Percentiles rank a stretch among this genome's conserved stretches.
Evolutionary conservation across 2,797 vertebrate species (phyloP).

Genomic region (Tenualosa ilisha): DNA sequence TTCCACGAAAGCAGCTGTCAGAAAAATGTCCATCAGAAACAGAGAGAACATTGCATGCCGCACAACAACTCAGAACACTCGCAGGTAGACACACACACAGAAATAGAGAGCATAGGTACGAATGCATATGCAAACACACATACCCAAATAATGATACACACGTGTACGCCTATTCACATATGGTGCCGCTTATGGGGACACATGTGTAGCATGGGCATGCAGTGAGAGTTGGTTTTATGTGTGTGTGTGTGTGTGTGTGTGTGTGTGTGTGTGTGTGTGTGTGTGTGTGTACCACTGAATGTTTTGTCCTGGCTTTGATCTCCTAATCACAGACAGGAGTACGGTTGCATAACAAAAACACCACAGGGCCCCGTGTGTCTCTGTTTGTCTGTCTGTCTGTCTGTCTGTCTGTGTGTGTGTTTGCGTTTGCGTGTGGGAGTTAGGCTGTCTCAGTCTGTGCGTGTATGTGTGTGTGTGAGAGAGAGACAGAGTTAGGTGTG

Average conservation of each 20-base stretch:
- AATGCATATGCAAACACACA: background rate
- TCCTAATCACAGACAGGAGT: conserved; percentile 36
- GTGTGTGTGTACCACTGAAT: background rate
- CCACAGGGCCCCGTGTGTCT: background rate
- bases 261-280: background rate
- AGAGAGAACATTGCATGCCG: conserved; percentile 27
- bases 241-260: background rate
- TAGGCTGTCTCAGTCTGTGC: background rate
- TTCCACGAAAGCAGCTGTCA: conserved; percentile 31
- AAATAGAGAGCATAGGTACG: background rate
- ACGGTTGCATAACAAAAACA: conserved; percentile 42
- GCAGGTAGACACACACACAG: background rate
- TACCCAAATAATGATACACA: conserved; percentile 10
- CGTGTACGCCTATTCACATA: background rate
- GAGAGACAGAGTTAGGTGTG: background rate
- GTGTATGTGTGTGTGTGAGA: background rate
- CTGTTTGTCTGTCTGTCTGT: conserved; percentile 31
- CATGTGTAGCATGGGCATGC: background rate
- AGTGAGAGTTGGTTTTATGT: background rate
- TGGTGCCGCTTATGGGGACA: background rate
- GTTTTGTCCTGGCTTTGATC: conserved; percentile 27
- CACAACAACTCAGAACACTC: background rate
- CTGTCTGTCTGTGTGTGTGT: background rate
- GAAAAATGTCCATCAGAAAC: conserved; percentile 36
- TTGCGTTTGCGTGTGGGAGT: background rate